phyloP scores from a whole-genome alignment of 64 coral and sea anemone species.

The Trachythela sp. region DNA sequence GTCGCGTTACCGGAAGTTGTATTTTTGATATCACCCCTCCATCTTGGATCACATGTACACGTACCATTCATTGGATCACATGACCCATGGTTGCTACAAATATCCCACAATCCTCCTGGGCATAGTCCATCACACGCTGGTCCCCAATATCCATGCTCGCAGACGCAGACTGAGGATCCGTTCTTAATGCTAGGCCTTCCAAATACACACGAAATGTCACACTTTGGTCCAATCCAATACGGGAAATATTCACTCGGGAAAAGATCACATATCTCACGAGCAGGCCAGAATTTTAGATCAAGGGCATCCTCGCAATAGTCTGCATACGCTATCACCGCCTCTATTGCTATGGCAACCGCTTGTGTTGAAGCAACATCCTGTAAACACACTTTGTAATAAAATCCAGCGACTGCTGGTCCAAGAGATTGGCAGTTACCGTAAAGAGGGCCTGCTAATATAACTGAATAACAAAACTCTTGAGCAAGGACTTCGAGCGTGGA shows the following conservation, averaged over 20 bases:
- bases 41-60: constrained; percentile 66
- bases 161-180: constrained; percentile 44
- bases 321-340: constrained; percentile 69
- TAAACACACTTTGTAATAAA: constrained; percentile 81
- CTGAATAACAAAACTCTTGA: constrained; percentile 49
- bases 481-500: constrained; percentile 17
- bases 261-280: constrained; percentile 65
- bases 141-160: constrained; percentile 85
- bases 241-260: constrained; percentile 58
- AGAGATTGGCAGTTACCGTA: constrained; percentile 53
- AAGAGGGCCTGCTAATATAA: constrained; percentile 59
- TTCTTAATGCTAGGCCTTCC: constrained; percentile 47
- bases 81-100: constrained; percentile 70
- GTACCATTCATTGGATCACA: constrained; percentile 61
- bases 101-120: constrained; percentile 64
- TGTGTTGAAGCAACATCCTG: constrained; percentile 52
- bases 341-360: constrained; percentile 49
- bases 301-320: constrained; percentile 72
- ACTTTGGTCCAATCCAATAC: constrained; percentile 66
- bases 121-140: constrained; percentile 69
- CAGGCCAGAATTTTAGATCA: constrained; percentile 67
- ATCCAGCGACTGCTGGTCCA: constrained; percentile 52
- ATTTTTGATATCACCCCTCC: constrained; percentile 48
- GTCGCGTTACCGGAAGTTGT: not conserved
- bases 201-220: constrained; percentile 64